These are phyloP conservation scores for Pseudococcus jackbeardsleyi DNA, from an alignment of 2,888 invertebrate genomes.

Conservation along the genomic window DNA sequence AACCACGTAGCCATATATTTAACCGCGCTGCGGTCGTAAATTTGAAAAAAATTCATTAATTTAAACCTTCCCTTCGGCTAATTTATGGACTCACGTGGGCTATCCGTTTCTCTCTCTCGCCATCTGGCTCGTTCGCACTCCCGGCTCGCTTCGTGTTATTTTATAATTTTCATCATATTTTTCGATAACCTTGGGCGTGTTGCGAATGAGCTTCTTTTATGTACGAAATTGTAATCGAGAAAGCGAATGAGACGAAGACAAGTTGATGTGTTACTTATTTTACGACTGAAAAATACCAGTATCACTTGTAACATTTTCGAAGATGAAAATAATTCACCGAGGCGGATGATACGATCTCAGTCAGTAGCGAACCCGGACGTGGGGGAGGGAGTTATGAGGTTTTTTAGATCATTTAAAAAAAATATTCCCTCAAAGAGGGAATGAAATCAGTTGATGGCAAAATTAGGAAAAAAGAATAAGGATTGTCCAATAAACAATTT, in stretches of 20 bases:
- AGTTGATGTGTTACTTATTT: too few species aligned
- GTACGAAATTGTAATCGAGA: background rate
- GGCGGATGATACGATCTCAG: too few species aligned
- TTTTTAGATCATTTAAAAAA: too few species aligned
- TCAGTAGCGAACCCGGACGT: too few species aligned
- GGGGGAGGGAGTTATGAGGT: too few species aligned
- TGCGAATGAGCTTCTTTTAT: background rate
- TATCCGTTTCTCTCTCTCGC: background rate
- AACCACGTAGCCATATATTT: conserved; percentile 12
- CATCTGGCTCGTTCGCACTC: background rate
- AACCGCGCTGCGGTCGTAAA: background rate
- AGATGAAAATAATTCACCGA: too few species aligned
- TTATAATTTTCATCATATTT: background rate
- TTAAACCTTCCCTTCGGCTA: conserved; percentile 24
- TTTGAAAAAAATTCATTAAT: conserved; percentile 22
- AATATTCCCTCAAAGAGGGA: too few species aligned
- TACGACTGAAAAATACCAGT: too few species aligned
- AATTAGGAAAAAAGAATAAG: too few species aligned
- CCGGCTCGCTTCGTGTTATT: background rate
- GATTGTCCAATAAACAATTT: too few species aligned
- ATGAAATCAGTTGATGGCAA: too few species aligned
- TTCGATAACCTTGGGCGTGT: background rate
- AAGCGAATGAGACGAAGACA: background rate
- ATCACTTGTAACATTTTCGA: too few species aligned
- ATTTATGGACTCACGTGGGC: background rate